Percentiles rank a stretch among this genome's conserved stretches.
Evolutionary conservation across 2,113 vertebrate species (phyloP).

Genomic region (Isurus oxyrinchus): DNA sequence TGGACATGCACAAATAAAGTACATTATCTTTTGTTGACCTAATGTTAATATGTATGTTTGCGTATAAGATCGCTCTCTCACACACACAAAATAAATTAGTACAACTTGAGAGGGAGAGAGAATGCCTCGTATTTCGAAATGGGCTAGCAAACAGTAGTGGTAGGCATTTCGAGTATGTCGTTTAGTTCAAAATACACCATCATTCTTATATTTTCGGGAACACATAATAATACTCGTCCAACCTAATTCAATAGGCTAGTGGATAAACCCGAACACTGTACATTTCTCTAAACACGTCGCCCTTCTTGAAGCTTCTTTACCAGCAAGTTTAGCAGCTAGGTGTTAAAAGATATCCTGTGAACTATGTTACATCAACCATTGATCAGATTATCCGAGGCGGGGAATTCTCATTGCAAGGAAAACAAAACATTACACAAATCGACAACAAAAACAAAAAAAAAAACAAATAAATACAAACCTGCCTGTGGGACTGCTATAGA

Average conservation of each 20-base stretch:
- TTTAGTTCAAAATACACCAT: background rate
- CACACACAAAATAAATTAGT: background rate
- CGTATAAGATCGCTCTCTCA: background rate
- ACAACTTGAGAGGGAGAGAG: too few species aligned
- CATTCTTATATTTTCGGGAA: background rate
- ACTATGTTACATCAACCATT: background rate
- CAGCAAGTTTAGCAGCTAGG: background rate
- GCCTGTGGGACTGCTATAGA: background rate
- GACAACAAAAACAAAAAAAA: too few species aligned
- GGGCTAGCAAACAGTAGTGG: background rate
- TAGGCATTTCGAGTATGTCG: too few species aligned
- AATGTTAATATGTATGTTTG: background rate
- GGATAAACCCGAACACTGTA: background rate
- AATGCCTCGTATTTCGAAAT: background rate
- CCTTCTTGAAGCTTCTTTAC: background rate
- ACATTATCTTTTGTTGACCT: background rate
- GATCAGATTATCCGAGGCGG: background rate
- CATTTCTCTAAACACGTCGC: background rate
- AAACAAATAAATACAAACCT: background rate
- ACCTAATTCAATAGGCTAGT: background rate
- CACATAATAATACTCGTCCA: background rate
- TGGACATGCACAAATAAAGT: background rate
- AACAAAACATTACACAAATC: background rate
- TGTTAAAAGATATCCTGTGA: background rate
- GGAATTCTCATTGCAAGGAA: background rate